These are phyloP conservation scores for Bufo bufo DNA, from an alignment of 2,113 vertebrate genomes.

Conservation along the genomic window DNA sequence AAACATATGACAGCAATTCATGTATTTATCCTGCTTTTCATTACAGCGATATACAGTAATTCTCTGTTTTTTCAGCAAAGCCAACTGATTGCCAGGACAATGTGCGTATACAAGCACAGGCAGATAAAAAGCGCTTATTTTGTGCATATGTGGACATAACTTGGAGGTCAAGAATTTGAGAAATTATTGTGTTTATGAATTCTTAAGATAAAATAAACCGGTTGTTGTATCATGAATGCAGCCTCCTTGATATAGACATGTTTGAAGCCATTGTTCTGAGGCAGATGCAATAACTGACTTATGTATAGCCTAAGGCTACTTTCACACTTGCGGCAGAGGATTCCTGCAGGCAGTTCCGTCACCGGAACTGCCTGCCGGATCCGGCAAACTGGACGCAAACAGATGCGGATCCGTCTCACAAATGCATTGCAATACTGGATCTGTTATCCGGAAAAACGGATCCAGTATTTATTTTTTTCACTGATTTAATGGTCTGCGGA, in stretches of 20 bases:
- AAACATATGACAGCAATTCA: conserved; percentile 46
- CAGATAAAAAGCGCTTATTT: conserved; percentile 22
- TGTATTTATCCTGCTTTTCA: conserved; percentile 38
- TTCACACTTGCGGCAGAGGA: too few relatives aligned
- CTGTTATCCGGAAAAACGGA: too few relatives aligned
- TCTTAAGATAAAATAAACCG: conserved; percentile 24
- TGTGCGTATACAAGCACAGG: conserved; percentile 11
- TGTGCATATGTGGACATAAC: conserved; percentile 23
- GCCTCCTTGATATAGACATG: neutral
- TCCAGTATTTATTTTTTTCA: too few relatives aligned
- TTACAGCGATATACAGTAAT: conserved; percentile 33
- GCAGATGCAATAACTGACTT: neutral
- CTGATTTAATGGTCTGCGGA: too few relatives aligned
- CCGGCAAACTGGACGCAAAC: too few relatives aligned
- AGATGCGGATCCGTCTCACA: too few relatives aligned
- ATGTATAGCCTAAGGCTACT: neutral
- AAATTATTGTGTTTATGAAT: conserved; percentile 36
- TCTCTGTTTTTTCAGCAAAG: conserved; percentile 13
- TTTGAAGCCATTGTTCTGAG: conserved; percentile 16
- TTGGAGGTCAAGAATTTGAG: conserved; percentile 25
- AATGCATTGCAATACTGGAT: too few relatives aligned
- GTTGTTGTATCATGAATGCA: conserved; percentile 9
- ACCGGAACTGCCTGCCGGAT: too few relatives aligned
- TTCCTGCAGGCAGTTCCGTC: too few relatives aligned
- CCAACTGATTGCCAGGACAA: conserved; percentile 28